Conservation (phyloP, 2,113 vertebrate species). For the Gorsachius goisagi region DNA sequence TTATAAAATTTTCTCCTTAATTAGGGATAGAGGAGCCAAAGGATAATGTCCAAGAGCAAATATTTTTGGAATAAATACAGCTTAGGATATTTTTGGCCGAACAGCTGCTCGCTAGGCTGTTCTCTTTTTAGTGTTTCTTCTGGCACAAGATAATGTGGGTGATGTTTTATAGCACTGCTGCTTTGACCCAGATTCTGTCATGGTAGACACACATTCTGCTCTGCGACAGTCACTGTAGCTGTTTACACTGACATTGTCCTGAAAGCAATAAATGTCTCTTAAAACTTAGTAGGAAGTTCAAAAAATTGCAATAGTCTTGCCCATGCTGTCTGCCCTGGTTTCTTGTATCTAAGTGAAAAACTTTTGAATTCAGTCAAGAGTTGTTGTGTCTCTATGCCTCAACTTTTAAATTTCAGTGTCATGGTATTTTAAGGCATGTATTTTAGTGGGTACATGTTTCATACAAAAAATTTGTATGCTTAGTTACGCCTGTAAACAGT, state of each 20-base stretch:
- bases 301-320: not conserved
- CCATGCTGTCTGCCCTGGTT: not conserved
- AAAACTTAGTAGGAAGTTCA: not conserved
- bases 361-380: not conserved
- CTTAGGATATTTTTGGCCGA: not conserved
- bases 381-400: not conserved
- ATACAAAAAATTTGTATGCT: not conserved
- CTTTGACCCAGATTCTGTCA: not conserved
- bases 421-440: not conserved
- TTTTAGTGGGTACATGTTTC: not conserved
- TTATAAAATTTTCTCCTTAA: not conserved
- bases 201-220: not conserved
- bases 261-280: not conserved
- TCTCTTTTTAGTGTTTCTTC: not conserved
- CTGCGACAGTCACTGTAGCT: not conserved
- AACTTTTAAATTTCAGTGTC: not conserved
- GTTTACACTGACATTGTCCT: not conserved
- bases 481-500: not conserved
- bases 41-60: not conserved
- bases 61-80: not conserved
- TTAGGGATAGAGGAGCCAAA: not conserved
- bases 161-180: not conserved
- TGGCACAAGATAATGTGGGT: not conserved
- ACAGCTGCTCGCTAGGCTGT: slow-evolving; percentile 1
- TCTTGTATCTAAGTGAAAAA: not conserved